phyloP scores from a whole-genome alignment of 1,140 invertebrate genomes.

The Littorina saxatilis region DNA sequence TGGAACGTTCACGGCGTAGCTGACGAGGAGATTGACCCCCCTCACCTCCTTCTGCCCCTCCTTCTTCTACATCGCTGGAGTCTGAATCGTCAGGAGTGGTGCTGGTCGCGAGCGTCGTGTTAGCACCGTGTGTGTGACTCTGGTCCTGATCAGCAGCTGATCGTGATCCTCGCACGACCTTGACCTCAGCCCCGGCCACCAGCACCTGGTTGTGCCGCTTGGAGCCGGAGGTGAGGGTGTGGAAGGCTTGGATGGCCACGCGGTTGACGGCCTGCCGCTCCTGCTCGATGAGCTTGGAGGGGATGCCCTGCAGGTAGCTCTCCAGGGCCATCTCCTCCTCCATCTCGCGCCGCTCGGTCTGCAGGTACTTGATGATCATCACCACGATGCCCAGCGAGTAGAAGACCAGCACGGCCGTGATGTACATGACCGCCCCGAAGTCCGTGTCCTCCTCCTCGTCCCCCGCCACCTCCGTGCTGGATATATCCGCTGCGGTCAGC shows the following conservation, averaged over 20 bases:
- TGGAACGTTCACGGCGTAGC: conserved; percentile 19
- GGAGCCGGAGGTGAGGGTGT: conserved; percentile 58
- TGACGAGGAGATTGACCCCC: not conserved
- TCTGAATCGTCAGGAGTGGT: conserved; percentile 10
- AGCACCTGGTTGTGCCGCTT: not conserved
- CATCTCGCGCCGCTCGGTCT: conserved; percentile 60
- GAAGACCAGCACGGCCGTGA: conserved; percentile 68
- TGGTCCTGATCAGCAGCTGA: not conserved
- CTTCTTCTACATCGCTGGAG: too few species aligned
- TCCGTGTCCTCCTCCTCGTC: conserved; percentile 42
- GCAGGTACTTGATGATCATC: conserved; percentile 70
- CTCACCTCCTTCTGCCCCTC: not conserved
- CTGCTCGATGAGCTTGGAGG: conserved; percentile 55
- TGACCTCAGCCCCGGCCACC: not conserved
- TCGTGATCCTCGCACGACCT: not conserved
- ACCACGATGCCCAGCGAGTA: conserved; percentile 68
- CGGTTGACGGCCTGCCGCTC: conserved; percentile 54
- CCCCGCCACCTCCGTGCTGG: conserved; percentile 10
- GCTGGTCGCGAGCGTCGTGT: not conserved
- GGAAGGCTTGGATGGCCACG: conserved; percentile 64
- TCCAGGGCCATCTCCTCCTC: conserved; percentile 67
- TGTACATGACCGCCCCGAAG: conserved; percentile 66
- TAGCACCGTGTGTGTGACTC: not conserved
- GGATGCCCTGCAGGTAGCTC: conserved; percentile 66
- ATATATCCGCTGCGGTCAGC: too few species aligned